A percentile compares a stretch with the other conserved stretches of the same genome.
phyloP scores from a whole-genome alignment of 2,797 vertebrate species.

The Coreius guichenoti region DNA sequence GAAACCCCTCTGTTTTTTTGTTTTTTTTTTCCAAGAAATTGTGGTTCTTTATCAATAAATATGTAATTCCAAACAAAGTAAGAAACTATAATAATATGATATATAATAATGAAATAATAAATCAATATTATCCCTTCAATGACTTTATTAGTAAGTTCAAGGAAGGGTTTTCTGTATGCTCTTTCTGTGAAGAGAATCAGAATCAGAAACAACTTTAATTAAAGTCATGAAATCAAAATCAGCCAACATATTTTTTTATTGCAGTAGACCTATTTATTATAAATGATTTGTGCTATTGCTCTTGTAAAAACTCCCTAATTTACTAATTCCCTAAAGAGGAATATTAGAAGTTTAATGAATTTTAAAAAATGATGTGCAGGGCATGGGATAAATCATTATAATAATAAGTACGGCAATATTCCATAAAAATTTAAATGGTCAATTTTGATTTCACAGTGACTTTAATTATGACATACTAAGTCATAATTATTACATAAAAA shows the following conservation, averaged over 20 bases:
- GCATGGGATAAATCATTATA: neutral
- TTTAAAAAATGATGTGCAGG: neutral
- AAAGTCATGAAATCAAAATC: too few relatives aligned
- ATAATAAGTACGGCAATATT: neutral
- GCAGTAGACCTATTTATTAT: neutral
- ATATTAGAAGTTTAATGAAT: neutral
- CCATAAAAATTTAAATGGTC: neutral
- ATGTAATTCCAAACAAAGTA: neutral
- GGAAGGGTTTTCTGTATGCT: neutral
- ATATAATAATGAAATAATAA: too few relatives aligned
- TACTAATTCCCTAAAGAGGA: neutral
- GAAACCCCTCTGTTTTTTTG: neutral
- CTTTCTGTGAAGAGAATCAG: too few relatives aligned
- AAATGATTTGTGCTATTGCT: neutral
- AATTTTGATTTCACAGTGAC: neutral
- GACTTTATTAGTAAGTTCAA: neutral
- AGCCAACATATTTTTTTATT: neutral
- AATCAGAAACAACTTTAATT: too few relatives aligned
- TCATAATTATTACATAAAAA: neutral
- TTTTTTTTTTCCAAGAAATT: rapidly evolving
- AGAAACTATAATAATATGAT: neutral
- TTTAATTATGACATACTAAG: neutral
- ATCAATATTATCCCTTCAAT: neutral
- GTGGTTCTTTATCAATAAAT: neutral
- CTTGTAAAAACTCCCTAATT: neutral